Conservation (phyloP, 2,797 vertebrate genomes). For the Sciurus carolinensis region DNA sequence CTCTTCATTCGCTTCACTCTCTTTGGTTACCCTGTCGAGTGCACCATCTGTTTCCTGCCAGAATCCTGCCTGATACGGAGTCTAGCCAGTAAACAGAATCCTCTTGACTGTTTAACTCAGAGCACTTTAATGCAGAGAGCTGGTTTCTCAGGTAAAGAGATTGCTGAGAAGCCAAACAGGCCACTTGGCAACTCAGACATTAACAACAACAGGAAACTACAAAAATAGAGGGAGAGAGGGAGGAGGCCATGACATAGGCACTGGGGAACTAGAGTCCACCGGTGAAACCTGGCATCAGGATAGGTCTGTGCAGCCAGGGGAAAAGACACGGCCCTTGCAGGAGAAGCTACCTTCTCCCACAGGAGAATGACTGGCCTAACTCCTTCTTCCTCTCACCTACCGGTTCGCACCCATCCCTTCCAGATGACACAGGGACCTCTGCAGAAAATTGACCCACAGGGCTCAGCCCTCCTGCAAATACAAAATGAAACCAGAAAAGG, state of each 20-base stretch:
- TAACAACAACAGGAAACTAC: conserved; percentile 39
- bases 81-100: conserved; percentile 75
- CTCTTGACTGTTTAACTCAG: conserved; percentile 67
- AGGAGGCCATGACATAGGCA: background rate
- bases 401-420: background rate
- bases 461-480: background rate
- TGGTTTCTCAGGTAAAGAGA: conserved; percentile 75
- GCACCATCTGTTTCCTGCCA: conserved; percentile 82
- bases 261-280: background rate
- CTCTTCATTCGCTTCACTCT: conserved; percentile 32
- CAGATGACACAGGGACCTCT: background rate
- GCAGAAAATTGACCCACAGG: background rate
- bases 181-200: conserved; percentile 62
- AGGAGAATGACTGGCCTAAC: background rate
- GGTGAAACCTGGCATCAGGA: background rate
- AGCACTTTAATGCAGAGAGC: conserved; percentile 64
- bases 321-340: background rate
- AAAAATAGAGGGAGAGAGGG: conserved; percentile 44
- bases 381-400: background rate
- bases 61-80: conserved; percentile 72
- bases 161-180: conserved; percentile 66
- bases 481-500: background rate
- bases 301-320: background rate
- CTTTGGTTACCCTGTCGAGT: conserved; percentile 70
- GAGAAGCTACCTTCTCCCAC: background rate